These are phyloP conservation scores for Pontoporia blainvillei DNA, from an alignment of 2,113 vertebrate species.

Conservation along the genomic window DNA sequence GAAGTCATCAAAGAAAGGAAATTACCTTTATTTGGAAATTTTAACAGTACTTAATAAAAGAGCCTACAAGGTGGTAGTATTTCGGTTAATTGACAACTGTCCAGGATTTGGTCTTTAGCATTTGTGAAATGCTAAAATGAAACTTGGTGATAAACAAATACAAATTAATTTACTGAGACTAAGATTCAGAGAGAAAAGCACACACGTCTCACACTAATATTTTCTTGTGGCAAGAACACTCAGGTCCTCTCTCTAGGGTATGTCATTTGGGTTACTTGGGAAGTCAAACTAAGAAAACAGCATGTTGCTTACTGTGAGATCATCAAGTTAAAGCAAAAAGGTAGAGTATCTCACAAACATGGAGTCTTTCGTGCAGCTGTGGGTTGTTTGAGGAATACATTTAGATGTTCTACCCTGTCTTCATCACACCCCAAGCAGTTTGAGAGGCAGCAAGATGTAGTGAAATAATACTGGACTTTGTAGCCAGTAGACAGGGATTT, in stretches of 20 bases:
- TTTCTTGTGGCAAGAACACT: background rate
- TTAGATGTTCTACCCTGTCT: background rate
- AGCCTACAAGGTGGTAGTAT: background rate
- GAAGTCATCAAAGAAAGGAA: constrained; percentile 13
- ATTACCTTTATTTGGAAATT: constrained; percentile 34
- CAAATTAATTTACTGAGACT: background rate
- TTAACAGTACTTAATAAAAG: constrained; percentile 13
- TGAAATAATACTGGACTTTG: background rate
- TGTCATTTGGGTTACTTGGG: background rate
- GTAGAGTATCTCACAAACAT: background rate
- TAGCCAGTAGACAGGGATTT: background rate
- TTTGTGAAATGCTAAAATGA: constrained; percentile 12
- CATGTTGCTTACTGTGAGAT: background rate
- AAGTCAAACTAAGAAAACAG: constrained; percentile 13
- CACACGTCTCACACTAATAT: background rate
- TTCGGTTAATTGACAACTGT: background rate
- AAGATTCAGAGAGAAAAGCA: background rate
- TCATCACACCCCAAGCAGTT: background rate
- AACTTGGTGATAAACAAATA: background rate
- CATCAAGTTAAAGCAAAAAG: background rate
- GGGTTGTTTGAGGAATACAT: background rate
- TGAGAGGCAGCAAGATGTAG: background rate
- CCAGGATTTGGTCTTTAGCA: background rate
- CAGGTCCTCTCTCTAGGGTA: background rate
- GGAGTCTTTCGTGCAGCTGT: background rate